Evolutionary conservation across 2,113 vertebrate species (phyloP).

Genomic region (Nestor notabilis): DNA sequence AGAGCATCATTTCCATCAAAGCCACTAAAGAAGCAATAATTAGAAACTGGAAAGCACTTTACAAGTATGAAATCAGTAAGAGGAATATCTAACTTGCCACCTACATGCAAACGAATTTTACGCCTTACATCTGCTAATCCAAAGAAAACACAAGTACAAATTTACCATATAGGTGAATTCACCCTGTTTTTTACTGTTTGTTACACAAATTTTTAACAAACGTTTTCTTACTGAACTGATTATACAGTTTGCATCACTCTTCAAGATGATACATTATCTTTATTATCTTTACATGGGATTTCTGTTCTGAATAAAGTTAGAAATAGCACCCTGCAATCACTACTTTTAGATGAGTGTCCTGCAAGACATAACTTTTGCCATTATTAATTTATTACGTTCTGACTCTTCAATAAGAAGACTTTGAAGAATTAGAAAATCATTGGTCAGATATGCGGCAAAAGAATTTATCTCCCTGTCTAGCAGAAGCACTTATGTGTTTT

Average conservation of each 20-base stretch:
- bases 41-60: background rate
- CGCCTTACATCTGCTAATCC: background rate
- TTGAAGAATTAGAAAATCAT: background rate
- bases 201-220: constrained; percentile 27
- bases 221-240: background rate
- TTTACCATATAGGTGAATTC: background rate
- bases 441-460: background rate
- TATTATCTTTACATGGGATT: background rate
- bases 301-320: background rate
- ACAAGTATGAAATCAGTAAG: background rate
- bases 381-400: background rate
- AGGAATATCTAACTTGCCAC: background rate
- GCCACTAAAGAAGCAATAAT: background rate
- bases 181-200: background rate
- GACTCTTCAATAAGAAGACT: background rate
- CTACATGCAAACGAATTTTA: background rate
- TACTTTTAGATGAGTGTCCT: background rate
- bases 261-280: background rate
- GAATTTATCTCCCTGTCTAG: background rate
- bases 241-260: background rate
- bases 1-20: background rate
- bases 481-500: background rate
- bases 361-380: background rate
- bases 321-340: background rate
- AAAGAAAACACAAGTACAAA: constrained; percentile 12